These are phyloP conservation scores for Macrobrachium rosenbergii DNA, from an alignment of 1,140 invertebrate species.

Conservation along the genomic window DNA sequence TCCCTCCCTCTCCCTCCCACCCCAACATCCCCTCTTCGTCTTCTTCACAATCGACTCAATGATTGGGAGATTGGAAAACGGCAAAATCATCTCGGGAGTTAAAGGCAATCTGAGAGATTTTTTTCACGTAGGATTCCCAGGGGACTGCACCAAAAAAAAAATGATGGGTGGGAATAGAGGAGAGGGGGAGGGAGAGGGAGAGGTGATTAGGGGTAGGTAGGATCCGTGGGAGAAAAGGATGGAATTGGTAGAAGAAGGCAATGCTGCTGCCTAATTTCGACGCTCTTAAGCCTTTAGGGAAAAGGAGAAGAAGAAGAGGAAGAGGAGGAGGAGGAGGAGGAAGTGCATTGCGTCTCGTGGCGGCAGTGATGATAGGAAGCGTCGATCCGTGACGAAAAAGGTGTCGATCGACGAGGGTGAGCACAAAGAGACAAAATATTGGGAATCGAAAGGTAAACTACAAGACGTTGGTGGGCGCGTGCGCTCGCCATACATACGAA, in stretches of 20 bases:
- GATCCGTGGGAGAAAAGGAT: not conserved
- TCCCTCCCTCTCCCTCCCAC: not conserved
- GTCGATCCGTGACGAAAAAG: not conserved
- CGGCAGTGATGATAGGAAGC: not conserved
- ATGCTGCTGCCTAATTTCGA: not conserved
- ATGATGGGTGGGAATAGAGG: not conserved
- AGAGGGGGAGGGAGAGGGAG: not conserved
- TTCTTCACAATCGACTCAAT: slow-evolving; percentile 30
- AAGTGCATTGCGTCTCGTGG: not conserved
- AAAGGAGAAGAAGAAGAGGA: slow-evolving; percentile 1
- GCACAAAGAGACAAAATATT: too few species aligned
- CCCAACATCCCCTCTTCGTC: not conserved
- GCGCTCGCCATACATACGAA: too few species aligned
- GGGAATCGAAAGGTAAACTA: too few species aligned
- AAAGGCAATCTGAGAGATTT: slow-evolving; percentile 39
- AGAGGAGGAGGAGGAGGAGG: not conserved
- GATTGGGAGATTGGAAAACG: slow-evolving; percentile 48
- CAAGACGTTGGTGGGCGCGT: too few species aligned
- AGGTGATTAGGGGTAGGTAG: too few species aligned
- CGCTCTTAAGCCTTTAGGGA: not conserved
- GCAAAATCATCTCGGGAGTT: slow-evolving; percentile 44
- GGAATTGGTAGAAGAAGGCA: not conserved
- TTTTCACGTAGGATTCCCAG: slow-evolving; percentile 35
- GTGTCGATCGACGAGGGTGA: too few species aligned
- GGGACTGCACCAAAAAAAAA: slow-evolving; percentile 12